Percentiles rank a stretch among this genome's conserved stretches.
Evolutionary conservation across 2,888 invertebrate species (phyloP).

Genomic region (Cenopis cana): DNA sequence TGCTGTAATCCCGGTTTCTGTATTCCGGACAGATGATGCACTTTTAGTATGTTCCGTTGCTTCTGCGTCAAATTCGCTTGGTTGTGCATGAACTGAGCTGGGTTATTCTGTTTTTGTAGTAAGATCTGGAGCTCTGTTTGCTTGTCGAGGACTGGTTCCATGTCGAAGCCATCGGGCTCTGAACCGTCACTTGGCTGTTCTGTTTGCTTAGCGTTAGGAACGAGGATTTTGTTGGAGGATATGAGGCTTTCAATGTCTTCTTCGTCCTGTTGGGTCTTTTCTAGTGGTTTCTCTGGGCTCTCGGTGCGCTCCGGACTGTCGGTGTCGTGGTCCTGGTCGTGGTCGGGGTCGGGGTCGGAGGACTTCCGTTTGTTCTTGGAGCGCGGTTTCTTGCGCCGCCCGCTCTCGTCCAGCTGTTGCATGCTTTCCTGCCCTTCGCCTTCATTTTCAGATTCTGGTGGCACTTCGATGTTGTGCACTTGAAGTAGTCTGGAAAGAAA

Average conservation of each 20-base stretch:
- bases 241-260: conserved; percentile 82
- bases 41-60: conserved; percentile 70
- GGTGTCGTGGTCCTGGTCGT: no score
- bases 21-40: conserved; percentile 66
- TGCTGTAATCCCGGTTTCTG: conserved; percentile 74
- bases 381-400: conserved; percentile 73
- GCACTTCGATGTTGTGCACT: conserved; percentile 88
- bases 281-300: conserved; percentile 67
- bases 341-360: conserved; percentile 70
- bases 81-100: conserved; percentile 76
- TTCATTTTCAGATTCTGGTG: conserved; percentile 83
- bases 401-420: conserved; percentile 61
- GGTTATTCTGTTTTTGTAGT: conserved; percentile 80
- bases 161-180: conserved; percentile 66
- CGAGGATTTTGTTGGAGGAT: conserved; percentile 79
- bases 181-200: conserved; percentile 67
- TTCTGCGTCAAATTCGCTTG: conserved; percentile 71
- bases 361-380: conserved; percentile 77
- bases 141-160: conserved; percentile 72
- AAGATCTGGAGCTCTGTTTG: conserved; percentile 79
- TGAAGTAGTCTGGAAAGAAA: conserved; percentile 87
- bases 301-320: conserved; percentile 71
- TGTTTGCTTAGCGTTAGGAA: conserved; percentile 67
- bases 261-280: conserved; percentile 59
- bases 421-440: conserved; percentile 74